Evolutionary conservation across 2,113 vertebrate species (phyloP).

Genomic region (human): GRCh38 chr1:71473501-71474000

Average conservation of each 20-base stretch:
- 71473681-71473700: neutral
- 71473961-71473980: neutral
- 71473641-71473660: neutral
- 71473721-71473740: neutral
- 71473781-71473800: neutral
- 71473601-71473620: neutral
- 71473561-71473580: neutral
- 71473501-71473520: neutral
- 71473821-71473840: constrained; percentile 33
- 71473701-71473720: neutral
- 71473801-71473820: neutral
- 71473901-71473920: neutral
- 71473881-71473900: neutral
- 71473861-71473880: constrained; percentile 40
- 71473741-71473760: neutral
- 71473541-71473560: neutral
- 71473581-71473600: neutral
- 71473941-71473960: constrained; percentile 49
- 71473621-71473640: neutral
- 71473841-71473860: neutral
- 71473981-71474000: constrained; percentile 51
- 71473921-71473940: neutral
- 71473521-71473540: neutral
- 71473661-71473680: neutral
- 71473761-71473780: neutral